Evolutionary conservation across 2,797 vertebrate genomes (phyloP), one percentile per base, ranked within the genome.

Genomic region (Antrozous pallidus): DNA sequence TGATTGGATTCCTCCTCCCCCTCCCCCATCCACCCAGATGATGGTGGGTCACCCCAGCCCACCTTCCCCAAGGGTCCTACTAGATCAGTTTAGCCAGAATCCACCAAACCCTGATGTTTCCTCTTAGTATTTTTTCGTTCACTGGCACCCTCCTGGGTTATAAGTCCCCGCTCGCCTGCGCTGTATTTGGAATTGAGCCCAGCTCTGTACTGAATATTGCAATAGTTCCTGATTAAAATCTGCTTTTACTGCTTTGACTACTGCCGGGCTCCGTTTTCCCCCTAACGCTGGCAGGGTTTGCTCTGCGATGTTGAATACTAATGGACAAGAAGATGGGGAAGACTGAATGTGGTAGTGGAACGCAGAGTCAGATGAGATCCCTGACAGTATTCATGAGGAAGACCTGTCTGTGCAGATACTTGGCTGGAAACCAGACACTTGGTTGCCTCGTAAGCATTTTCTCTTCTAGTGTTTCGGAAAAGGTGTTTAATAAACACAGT

Each of bases 391-490:
- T 74, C 73, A 3, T 73, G 58, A 51, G 56, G 49, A 51, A 80
- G 75, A 73, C 47, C n/a, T 1, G 6, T 51, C 49, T 90, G 6
- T 49, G 22, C 40, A 18, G 65, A n/a, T 18, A 6, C 26, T 71
- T 84, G 92, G 49, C 69, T 78, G 56, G 38, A 94, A 83, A 79
- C 56, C 67, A 88, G 93, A 47, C 33, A 51, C 49, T 74, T 6
- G 5, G 42, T 8, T 67, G 84, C 42, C 69, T 77, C 33, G 13
- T 70, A 31, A 83, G 31, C 73, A 40, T 36, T 91, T 95, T 92
- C 71, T 84, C 33, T 49, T 70, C 47, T n/a, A 28, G 3, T 79
- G 11, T 45, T 70, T 75, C 69, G 69, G 73, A 65, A 87, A 88
- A 87, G 31, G 51, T 40, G 28, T 49, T 70, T 90, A 87, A 65